Conservation (phyloP, 1,140 invertebrate genomes). For the Caenorhabditis brenneri region DNA sequence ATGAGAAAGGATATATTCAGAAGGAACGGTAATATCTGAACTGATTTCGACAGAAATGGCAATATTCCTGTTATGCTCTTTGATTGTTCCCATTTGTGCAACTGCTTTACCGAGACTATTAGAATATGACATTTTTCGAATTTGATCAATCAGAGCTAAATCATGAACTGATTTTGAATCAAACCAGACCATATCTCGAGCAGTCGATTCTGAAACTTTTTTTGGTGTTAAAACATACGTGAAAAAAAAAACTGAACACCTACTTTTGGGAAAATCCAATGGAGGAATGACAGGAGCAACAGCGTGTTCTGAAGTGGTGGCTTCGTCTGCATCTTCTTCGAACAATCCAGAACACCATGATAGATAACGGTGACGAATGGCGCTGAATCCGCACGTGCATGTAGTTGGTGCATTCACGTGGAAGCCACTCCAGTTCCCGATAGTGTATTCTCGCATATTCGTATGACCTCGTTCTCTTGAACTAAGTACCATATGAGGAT, state of each 20-base stretch:
- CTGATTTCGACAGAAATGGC: not conserved
- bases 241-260: not conserved
- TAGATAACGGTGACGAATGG: constrained; percentile 56
- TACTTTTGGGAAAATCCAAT: not conserved
- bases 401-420: not conserved
- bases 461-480: not conserved
- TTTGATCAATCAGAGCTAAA: constrained; percentile 14
- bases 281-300: constrained; percentile 4
- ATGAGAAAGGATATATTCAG: constrained; percentile 22
- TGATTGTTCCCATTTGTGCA: not conserved
- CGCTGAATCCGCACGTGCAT: constrained; percentile 58
- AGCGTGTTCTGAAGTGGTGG: constrained; percentile 38
- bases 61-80: not conserved
- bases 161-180: not conserved
- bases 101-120: constrained; percentile 12
- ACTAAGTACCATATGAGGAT: constrained; percentile 21
- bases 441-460: constrained; percentile 15
- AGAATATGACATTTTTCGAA: not conserved
- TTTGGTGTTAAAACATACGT: not conserved
- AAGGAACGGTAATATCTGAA: not conserved
- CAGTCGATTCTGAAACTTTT: not conserved
- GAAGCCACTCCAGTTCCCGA: constrained; percentile 51
- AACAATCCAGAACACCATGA: constrained; percentile 52
- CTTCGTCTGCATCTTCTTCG: constrained; percentile 55
- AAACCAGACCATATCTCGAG: constrained; percentile 22